Evolutionary conservation across 2,113 vertebrate species (phyloP).

Genomic region (Crotalus tigris): DNA sequence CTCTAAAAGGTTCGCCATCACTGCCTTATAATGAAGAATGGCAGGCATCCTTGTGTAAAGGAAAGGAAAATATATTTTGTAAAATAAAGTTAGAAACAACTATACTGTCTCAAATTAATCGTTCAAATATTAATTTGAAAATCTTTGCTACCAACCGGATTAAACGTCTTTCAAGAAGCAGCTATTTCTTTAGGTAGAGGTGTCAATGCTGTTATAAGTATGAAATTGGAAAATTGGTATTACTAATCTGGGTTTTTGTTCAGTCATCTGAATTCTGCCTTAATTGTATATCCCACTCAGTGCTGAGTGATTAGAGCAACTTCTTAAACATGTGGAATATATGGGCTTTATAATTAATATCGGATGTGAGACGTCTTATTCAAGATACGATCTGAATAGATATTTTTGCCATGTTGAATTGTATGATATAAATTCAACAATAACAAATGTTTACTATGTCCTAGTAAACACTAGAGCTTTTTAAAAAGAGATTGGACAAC

Average conservation of each 20-base stretch:
- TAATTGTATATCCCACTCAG: no score
- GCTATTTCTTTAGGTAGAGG: background rate
- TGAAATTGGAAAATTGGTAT: background rate
- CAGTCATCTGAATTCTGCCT: background rate
- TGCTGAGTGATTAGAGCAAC: no score
- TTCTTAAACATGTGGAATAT: background rate
- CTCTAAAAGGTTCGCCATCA: no score
- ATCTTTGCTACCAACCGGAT: background rate
- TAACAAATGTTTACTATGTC: no score
- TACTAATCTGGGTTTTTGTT: no score
- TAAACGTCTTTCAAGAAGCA: background rate
- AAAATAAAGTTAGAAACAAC: background rate
- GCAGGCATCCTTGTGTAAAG: background rate
- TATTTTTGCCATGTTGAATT: no score
- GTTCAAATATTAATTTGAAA: background rate
- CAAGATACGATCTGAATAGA: no score
- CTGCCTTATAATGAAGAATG: background rate
- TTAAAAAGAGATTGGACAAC: no score
- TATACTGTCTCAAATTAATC: background rate
- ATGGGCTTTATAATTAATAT: background rate
- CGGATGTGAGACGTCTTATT: no score
- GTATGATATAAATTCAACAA: no score
- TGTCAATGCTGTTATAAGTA: background rate
- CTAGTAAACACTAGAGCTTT: no score
- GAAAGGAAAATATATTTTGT: background rate